phyloP scores from a whole-genome alignment of 2,113 vertebrate species.

The Nothoprocta pentlandii region DNA sequence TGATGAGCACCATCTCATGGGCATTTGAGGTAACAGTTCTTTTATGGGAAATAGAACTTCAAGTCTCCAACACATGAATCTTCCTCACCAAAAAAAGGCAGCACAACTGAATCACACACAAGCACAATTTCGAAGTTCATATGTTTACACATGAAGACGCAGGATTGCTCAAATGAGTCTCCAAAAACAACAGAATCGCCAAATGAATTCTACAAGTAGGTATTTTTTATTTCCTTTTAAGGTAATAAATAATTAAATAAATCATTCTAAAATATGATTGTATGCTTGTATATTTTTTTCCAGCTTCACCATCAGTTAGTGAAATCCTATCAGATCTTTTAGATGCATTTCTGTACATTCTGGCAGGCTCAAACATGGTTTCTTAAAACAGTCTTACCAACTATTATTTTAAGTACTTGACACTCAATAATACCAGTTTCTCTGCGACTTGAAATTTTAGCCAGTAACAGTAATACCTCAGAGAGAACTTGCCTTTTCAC shows the following conservation, averaged over 20 bases:
- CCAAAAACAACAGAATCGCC: neutral
- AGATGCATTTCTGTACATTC: neutral
- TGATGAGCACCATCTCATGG: conserved; percentile 71
- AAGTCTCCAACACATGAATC: neutral
- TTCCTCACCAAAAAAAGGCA: neutral
- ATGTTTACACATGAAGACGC: neutral
- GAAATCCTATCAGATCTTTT: neutral
- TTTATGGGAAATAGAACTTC: neutral
- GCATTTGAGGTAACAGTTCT: conserved; percentile 44
- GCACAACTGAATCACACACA: neutral
- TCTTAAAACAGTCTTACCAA: conserved; percentile 1
- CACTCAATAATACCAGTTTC: conserved; percentile 22
- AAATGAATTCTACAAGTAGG: neutral
- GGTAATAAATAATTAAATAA: fast-evolving
- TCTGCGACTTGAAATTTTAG: conserved; percentile 76
- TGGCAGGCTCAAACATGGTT: neutral
- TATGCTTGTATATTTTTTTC: neutral
- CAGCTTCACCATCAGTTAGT: neutral
- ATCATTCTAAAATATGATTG: neutral
- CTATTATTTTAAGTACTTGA: conserved; percentile 17
- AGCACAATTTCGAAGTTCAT: neutral
- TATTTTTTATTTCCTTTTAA: neutral
- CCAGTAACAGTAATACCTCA: conserved; percentile 44
- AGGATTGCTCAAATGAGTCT: neutral
- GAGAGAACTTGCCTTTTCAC: conserved; percentile 19